phyloP scores from a whole-genome alignment of 2,797 vertebrate species.

The Rhinichthys osculus region DNA sequence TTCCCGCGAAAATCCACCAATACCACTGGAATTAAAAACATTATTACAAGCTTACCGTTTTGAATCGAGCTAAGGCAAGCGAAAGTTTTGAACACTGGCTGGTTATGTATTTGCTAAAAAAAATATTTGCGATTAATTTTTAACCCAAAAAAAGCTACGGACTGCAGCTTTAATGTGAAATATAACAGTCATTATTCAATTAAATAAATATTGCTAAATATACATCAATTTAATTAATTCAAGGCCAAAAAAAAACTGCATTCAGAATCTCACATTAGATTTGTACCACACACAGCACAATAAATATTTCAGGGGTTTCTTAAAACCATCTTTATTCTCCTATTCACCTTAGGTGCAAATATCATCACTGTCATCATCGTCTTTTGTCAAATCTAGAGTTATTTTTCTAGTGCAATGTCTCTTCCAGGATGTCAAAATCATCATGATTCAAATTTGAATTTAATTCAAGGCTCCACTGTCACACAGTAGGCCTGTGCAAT shows the following conservation, averaged over 20 bases:
- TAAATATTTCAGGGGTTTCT: constrained; percentile 63
- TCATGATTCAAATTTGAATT: constrained; percentile 51
- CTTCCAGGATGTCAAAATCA: constrained; percentile 55
- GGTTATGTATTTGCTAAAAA: too few relatives aligned
- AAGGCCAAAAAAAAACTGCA: not conserved
- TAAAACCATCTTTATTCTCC: constrained; percentile 82
- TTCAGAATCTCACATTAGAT: not conserved
- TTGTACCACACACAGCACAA: not conserved
- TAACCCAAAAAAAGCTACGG: too few relatives aligned
- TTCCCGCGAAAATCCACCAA: too few relatives aligned
- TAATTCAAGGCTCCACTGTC: constrained; percentile 53
- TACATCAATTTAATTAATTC: not conserved
- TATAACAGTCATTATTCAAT: not conserved
- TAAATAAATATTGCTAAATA: not conserved
- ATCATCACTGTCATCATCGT: constrained; percentile 58
- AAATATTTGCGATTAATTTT: too few relatives aligned
- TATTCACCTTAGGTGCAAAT: constrained; percentile 77
- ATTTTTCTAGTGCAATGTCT: constrained; percentile 62
- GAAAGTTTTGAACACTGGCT: too few relatives aligned
- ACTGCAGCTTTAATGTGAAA: not conserved
- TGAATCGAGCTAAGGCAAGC: too few relatives aligned
- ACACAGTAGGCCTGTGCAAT: constrained; percentile 64
- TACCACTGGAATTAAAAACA: too few relatives aligned
- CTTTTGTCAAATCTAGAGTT: constrained; percentile 48
- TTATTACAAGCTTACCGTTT: too few relatives aligned